phyloP scores from a whole-genome alignment of 2,797 vertebrate species.

The Pantherophis vulpinus region DNA sequence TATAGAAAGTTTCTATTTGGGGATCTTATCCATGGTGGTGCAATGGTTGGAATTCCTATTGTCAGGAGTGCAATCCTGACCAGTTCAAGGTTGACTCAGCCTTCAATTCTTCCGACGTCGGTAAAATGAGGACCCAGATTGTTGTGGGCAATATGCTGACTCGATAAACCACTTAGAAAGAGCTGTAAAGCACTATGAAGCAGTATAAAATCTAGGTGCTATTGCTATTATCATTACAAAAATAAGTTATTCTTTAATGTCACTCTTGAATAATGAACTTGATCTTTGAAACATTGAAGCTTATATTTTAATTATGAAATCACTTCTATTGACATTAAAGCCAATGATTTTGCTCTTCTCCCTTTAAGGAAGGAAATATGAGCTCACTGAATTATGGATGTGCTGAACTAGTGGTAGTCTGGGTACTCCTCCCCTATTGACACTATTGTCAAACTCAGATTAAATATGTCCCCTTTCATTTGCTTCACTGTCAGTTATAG shows the following conservation, averaged over 20 bases:
- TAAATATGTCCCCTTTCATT: not conserved
- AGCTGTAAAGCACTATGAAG: too few species aligned
- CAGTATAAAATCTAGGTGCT: too few species aligned
- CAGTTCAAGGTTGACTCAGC: too few species aligned
- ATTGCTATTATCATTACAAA: not conserved
- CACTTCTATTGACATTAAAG: not conserved
- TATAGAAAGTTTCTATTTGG: not conserved
- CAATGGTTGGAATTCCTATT: too few species aligned
- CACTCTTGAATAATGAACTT: not conserved
- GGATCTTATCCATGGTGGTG: too few species aligned
- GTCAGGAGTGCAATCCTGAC: too few species aligned
- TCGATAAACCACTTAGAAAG: too few species aligned
- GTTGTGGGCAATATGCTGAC: too few species aligned
- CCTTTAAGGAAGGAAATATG: not conserved
- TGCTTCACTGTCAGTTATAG: not conserved
- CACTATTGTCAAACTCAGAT: not conserved
- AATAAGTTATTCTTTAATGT: not conserved
- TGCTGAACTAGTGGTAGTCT: not conserved
- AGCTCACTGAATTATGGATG: not conserved
- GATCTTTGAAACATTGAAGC: not conserved
- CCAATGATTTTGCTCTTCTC: not conserved
- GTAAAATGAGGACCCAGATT: too few species aligned
- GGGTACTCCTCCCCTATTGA: not conserved
- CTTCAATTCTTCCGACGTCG: accelerated
- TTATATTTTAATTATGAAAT: not conserved